Base-by-base conservation (phyloP, 2,888 invertebrate species). In the Neria commutata region DNA sequence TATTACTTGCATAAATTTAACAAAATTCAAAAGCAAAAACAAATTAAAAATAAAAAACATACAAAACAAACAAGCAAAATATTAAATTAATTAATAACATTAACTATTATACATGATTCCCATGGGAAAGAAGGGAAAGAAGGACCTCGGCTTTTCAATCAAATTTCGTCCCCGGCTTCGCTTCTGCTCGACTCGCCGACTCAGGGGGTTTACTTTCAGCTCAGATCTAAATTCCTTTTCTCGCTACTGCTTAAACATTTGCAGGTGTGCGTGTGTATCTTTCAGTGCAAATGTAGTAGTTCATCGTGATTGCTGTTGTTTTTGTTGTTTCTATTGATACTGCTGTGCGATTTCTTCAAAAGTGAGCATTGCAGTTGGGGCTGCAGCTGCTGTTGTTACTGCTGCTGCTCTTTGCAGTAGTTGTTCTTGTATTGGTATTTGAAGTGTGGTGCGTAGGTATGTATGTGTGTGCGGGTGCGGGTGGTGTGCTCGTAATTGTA, bases 361-460 rank as follows among this genome's bases (percentile, higher is more conserved):
- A 56, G 48, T 60, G 50, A 60, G 14, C 54, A 54, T 50, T 51
- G 2, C 56, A 48, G 48, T 33, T 58, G 49, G 62, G 25, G 56
- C 54, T 67, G 64, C 16, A 24, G 11, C 45, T 51, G 3, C 60
- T 58, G 23, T 25, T 65, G 64, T 49, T 46, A 51, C 47, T 40
- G 59, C 68, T 68, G 63, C 11, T 54, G 48, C 53, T 59, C 54
- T 57, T 54, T 50, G 48, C 51, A 49, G 14, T 54, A 37, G 40
- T 53, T 70, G 64, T 66, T 72, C 64, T 65, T 66, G 60, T 60
- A 50, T 56, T 66, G 50, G 56, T 55, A 54, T 33, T 49, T 53
- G 42, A 37, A 52, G 51, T 61, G 55, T 25, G 40, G 26, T 61
- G 42, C 47, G 50, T 26, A 54, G 33, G 49, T 34, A 47, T 19